Base-by-base conservation (phyloP, 2,113 vertebrate genomes). In the Clupea harengus region DNA sequence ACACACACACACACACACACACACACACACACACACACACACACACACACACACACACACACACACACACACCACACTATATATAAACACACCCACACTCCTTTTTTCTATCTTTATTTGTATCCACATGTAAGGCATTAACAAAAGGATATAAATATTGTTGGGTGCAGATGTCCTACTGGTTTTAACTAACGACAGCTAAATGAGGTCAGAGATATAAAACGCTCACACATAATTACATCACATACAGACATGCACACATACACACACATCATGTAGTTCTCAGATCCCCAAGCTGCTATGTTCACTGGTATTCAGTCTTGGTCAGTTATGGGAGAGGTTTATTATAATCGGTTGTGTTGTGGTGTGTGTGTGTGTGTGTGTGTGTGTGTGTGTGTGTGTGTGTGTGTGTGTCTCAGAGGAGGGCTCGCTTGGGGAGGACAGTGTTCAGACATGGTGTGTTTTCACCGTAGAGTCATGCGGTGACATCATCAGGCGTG, bases 1-100 rank as follows among this genome's bases (percentile, higher is more conserved):
- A 32, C 64, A 11, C 64, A 72, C 64, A 32, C 25, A 72, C 64
- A 64, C 57, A 8, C 57, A 22, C 20, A 64, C 57, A 6, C 57
- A 54, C 52, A 54, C 52, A 64, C 57, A 64, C 57, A 64, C 57
- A 64, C 60, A 64, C 60, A 64, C 60, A 64, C 60, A 64, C 60
- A 64, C 60, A 64, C 60, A 64, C 60, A 64, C 60, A 64, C 60
- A 64, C 60, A 64, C 57, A 64, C 57, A 64, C 57, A 64, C 57
- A 64, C 57, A 64, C 57, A 64, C 57, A 64, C 57, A 54, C 17
- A 54, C 50, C 46, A 67, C 64, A 67, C 64, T 39, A 67, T 25
- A 60, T 20, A 20, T 8, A 28, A 8, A 28, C 64, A 28, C 64
- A 67, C 64, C 28, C 64, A 72, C 64, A 49, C 47, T 2, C 52